phyloP scores from a whole-genome alignment of 2,888 invertebrate genomes.

The Geotrupes spiniger region DNA sequence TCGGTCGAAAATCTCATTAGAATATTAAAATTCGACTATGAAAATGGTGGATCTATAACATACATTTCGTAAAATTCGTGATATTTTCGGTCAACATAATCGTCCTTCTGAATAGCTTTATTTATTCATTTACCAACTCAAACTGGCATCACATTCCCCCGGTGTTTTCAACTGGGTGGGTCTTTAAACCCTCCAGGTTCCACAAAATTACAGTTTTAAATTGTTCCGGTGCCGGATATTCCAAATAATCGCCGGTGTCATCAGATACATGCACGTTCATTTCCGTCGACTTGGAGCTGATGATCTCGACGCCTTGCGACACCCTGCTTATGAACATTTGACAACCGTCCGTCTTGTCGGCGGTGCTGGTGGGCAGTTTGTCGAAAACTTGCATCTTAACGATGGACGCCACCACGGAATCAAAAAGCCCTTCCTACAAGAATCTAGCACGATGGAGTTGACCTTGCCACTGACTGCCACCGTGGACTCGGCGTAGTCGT shows the following conservation, averaged over 20 bases:
- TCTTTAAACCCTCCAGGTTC: constrained; percentile 61
- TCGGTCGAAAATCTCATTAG: too few species aligned
- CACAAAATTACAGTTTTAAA: constrained; percentile 71
- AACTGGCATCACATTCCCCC: too few species aligned
- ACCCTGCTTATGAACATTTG: constrained; percentile 89
- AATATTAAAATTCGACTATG: too few species aligned
- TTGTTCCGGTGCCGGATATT: constrained; percentile 90
- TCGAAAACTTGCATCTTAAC: constrained; percentile 95
- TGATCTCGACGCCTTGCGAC: constrained; percentile 79
- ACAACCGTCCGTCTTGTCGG: constrained; percentile 96
- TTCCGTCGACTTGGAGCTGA: constrained; percentile 93
- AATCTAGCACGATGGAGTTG: constrained; percentile 89
- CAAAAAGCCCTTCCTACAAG: constrained; percentile 91
- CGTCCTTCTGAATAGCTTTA: too few species aligned
- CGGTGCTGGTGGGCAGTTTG: constrained; percentile 85
- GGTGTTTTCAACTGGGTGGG: constrained; percentile 73
- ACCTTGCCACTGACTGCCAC: constrained; percentile 83
- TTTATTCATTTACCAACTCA: too few species aligned
- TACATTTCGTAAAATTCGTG: too few species aligned
- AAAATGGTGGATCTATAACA: too few species aligned
- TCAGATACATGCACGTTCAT: constrained; percentile 92
- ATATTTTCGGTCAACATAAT: too few species aligned
- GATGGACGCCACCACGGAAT: constrained; percentile 83
- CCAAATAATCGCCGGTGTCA: constrained; percentile 85
- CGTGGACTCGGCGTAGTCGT: constrained; percentile 81